Base-by-base conservation (phyloP, 1,140 invertebrate genomes). In the Scaptomyza pallida region DNA sequence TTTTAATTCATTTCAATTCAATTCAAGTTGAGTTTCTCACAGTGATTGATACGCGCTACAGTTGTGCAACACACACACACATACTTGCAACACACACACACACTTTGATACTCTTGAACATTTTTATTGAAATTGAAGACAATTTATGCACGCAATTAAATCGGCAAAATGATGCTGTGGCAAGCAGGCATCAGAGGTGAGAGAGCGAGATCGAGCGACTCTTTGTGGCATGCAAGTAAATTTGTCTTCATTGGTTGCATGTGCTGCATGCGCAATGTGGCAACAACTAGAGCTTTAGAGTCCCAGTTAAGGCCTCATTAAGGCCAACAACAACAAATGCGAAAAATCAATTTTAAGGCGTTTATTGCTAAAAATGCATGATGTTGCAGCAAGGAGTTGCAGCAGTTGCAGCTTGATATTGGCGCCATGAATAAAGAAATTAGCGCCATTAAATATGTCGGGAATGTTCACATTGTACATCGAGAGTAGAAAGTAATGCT, bases 111-210 rank as follows among this genome's bases (percentile, higher is more conserved):
- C n/a, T n/a, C n/a, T n/a, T n/a, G n/a, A n/a, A n/a, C 26, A 78
- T 82, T 77, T 63, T 86, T 86, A 86, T 85, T 85, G 81, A 86
- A 85, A 85, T 85, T 81, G 82, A 67, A 67, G 74, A 68, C 81
- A 85, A 86, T 86, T 86, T 86, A 86, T 86, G 71, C 82, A 86
- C 82, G 81, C 83, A 86, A 86, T 86, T 86, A 86, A 86, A 78
- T 59, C 78, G 65, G 21, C 21, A 45, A 55, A 81, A 78, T 44
- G 65, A 50, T 55, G 71, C 61, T 64, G 47, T 23, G 21, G 23
- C 41, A 21, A 5, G 6, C 8, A n/a, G n/a, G n/a, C n/a, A n/a
- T n/a, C n/a, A n/a, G n/a, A n/a, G n/a, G n/a, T n/a, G 10, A 67
- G 12, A 72, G 5, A 6, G 23, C 4, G 6, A 26, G 23, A 4